Conservation (phyloP, 2,797 vertebrate genomes). For the Lagodon rhomboides region DNA sequence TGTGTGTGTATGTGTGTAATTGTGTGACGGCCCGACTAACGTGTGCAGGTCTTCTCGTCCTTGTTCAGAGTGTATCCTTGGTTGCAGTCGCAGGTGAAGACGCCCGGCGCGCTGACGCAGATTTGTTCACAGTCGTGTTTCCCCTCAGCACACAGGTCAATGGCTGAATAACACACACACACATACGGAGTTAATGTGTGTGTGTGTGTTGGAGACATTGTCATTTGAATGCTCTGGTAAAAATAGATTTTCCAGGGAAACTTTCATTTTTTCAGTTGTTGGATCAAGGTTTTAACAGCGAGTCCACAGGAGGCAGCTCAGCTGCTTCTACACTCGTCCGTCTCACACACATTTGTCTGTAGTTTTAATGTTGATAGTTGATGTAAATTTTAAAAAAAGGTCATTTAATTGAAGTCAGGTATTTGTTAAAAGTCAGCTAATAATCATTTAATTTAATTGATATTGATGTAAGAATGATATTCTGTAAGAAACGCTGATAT, state of each 20-base stretch:
- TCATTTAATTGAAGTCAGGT: no score
- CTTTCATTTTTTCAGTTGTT: not conserved
- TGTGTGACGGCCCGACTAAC: slow-evolving; percentile 58
- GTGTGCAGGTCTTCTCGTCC: slow-evolving; percentile 77
- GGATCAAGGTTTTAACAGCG: no score
- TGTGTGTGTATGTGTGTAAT: not conserved
- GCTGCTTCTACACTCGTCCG: no score
- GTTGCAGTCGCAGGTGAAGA: slow-evolving; percentile 87
- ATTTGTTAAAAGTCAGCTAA: no score
- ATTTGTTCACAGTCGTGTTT: slow-evolving; percentile 91
- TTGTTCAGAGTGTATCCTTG: slow-evolving; percentile 87
- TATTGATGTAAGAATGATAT: no score
- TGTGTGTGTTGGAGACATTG: not conserved
- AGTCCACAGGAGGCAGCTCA: no score
- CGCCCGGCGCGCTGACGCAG: slow-evolving; percentile 85
- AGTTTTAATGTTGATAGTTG: no score
- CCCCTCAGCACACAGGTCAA: slow-evolving; percentile 87
- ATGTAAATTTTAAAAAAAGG: no score
- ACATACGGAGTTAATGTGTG: not conserved
- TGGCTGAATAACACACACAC: no score
- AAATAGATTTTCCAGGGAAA: not conserved
- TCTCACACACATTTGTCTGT: no score
- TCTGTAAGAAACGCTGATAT: no score
- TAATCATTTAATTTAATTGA: no score
- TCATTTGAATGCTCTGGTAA: not conserved